Percentiles rank a stretch among this genome's conserved stretches.
Evolutionary conservation across 2,888 invertebrate genomes (phyloP).

Genomic region (Anthoptus insignis): DNA sequence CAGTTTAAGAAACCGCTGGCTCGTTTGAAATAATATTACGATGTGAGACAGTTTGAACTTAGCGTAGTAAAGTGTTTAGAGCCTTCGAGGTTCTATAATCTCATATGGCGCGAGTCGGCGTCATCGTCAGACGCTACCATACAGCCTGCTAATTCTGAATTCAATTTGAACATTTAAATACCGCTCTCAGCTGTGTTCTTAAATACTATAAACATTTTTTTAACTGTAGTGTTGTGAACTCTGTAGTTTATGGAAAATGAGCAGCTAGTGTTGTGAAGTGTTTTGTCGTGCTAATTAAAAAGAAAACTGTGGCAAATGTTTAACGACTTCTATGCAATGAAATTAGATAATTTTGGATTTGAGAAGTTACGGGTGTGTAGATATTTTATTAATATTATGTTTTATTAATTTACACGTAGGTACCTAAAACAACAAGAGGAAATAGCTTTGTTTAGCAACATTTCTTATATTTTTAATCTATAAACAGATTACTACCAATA

Average conservation of each 20-base stretch:
- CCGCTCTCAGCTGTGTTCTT: no score
- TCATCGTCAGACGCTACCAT: conserved; percentile 72
- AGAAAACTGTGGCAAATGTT: conserved; percentile 36
- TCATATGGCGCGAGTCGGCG: conserved; percentile 74
- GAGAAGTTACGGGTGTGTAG: conserved; percentile 78
- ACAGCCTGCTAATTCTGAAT: conserved; percentile 62
- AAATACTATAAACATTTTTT: no score
- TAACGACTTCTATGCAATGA: conserved; percentile 64
- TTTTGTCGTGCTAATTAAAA: conserved; percentile 24
- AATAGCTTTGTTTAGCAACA: no score
- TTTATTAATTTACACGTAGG: no score
- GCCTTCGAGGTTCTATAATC: conserved; percentile 58
- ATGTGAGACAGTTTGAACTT: conserved; percentile 63
- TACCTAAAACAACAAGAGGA: no score
- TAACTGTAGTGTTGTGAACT: conserved; percentile 15
- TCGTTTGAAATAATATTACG: conserved; percentile 58
- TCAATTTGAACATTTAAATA: conserved; percentile 52
- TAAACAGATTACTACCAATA: no score
- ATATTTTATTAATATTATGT: no score
- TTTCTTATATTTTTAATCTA: no score
- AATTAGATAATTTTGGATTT: conserved; percentile 83
- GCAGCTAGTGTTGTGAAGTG: conserved; percentile 39
- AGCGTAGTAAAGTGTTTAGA: conserved; percentile 55
- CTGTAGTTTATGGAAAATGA: conserved; percentile 14
- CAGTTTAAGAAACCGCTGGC: conserved; percentile 58